Conservation (phyloP, 2,113 vertebrate genomes). For the Campylomormyrus numenius region DNA sequence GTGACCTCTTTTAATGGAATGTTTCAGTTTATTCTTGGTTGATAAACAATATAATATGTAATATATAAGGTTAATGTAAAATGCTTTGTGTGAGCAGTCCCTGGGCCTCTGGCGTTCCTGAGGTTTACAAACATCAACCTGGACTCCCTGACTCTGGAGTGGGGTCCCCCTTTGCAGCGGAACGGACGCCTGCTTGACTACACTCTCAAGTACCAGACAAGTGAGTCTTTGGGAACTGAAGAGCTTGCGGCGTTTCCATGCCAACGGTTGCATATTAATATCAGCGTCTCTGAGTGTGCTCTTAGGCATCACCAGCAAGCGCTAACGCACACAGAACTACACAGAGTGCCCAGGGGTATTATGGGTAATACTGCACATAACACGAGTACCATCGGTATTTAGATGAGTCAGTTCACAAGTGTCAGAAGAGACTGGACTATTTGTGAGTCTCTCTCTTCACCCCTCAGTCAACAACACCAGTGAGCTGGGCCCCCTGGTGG, state of each 20-base stretch:
- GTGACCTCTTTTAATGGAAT: not conserved
- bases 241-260: not conserved
- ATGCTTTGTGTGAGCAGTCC: conserved; percentile 63
- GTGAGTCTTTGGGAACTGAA: conserved; percentile 61
- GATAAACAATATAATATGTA: not conserved
- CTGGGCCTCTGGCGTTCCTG: conserved; percentile 73
- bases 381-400: not conserved
- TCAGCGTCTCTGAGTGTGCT: not conserved
- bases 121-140: conserved; percentile 67
- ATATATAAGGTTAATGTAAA: not conserved
- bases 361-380: not conserved
- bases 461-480: conserved; percentile 86
- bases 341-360: not conserved
- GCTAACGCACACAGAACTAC: not conserved
- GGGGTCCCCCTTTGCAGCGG: conserved; percentile 76
- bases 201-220: conserved; percentile 84
- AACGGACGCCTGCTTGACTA: conserved; percentile 87
- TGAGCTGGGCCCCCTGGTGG: conserved; percentile 78
- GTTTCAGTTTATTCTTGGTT: not conserved
- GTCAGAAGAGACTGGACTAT: not conserved
- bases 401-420: not conserved
- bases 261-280: not conserved
- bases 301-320: not conserved
- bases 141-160: conserved; percentile 84
- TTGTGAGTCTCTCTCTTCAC: not conserved